Percentiles rank a stretch among this genome's conserved stretches.
These are phyloP conservation scores for Zaprionus davidi DNA, from an alignment of 1,140 invertebrate species.

Conservation along the genomic window DNA sequence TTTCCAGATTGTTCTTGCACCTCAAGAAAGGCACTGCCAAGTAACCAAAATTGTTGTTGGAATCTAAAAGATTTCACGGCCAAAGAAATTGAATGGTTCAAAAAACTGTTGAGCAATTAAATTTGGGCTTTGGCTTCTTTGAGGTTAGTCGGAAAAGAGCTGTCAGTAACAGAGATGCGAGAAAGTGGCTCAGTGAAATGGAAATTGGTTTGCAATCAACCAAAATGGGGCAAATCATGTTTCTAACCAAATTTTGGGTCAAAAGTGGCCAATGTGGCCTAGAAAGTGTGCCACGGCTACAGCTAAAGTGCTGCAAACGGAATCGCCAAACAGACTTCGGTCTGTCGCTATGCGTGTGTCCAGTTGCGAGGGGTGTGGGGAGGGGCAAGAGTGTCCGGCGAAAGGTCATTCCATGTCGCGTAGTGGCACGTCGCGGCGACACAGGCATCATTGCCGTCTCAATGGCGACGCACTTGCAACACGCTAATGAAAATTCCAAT, in stretches of 20 bases:
- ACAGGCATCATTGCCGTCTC: conserved; percentile 55
- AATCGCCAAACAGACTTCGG: not conserved
- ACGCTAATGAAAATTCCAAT: conserved; percentile 78
- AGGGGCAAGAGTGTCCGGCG: conserved; percentile 4
- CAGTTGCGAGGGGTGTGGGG: conserved; percentile 19
- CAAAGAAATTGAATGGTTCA: not conserved
- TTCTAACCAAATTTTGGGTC: conserved; percentile 1
- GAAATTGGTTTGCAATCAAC: conserved; percentile 9
- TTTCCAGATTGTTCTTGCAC: not conserved
- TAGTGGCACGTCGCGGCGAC: not conserved
- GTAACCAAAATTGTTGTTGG: not conserved
- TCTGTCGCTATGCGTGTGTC: conserved; percentile 39
- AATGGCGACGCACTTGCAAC: conserved; percentile 76
- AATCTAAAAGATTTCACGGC: not conserved
- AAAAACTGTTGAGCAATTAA: not conserved
- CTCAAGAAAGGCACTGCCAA: not conserved
- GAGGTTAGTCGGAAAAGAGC: not conserved
- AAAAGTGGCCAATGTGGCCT: conserved; percentile 1
- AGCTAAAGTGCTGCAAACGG: not conserved
- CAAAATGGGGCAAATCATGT: conserved; percentile 1
- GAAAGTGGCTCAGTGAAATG: conserved; percentile 5
- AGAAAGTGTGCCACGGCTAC: conserved; percentile 4
- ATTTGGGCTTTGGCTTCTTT: not conserved
- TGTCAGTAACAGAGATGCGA: not conserved
- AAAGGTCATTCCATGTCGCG: conserved; percentile 58